Base-by-base conservation (phyloP, 1,140 invertebrate genomes). In the Gryllus bimaculatus region DNA sequence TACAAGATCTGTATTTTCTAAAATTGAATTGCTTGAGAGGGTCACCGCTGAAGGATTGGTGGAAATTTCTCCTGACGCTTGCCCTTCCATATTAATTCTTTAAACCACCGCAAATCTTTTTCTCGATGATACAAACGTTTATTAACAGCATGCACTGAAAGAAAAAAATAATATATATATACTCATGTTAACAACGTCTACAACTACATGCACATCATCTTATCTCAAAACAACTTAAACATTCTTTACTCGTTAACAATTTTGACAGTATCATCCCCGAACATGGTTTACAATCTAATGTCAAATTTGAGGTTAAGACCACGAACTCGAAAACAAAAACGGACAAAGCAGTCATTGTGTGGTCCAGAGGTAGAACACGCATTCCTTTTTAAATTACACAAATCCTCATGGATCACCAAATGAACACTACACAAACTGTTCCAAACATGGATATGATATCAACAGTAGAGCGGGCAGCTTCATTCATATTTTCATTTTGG, bases 401-500 rank as follows among this genome's bases (percentile, higher is more conserved):
- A 7, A 66, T 66, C 26, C 26, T 39, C 26, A 39, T 39, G 5
- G 26, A 5, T 39, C 26, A 39, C 26, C 26, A 39, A 39, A 39
- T 39, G 26, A 66, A 66, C 54, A 66, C 54, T 66, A 10, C 54
- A 66, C 54, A 66, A 18, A 13, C 54, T 13, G 54, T 66, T 13
- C 18, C 10, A 13, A 66, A 66, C 10, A 66, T 7, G 10, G 18
- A 66, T 66, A 66, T 66, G 18, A 66, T 13, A 66, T 66, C 54
- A 10, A 10, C 18, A 66, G 18, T 66, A 66, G 18, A 66, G 54
- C 76, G 76, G 76, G 13, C 20, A 48, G 21, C 76, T 48, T 48
- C 76, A 77, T 77, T 77, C 76, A 77, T 77, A 77, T 77, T 66
- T 77, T 77, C 48, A 77, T 77, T 77, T 54, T 47, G 48, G 39